Conservation (phyloP, 1,140 invertebrate species). For the Mamestra configurata region DNA sequence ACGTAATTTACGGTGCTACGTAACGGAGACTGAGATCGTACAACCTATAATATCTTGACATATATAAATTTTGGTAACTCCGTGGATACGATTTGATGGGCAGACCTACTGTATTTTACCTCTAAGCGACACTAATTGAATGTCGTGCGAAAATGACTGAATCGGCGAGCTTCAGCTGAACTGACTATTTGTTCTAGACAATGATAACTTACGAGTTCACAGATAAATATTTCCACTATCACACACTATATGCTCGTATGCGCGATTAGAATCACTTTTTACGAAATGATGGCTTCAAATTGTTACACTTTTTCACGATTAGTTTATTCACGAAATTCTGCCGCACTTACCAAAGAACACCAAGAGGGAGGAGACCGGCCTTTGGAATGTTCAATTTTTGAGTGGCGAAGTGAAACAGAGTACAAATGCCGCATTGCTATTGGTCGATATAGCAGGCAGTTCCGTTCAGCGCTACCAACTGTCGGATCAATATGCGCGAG, state of each 20-base stretch:
- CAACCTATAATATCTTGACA: conserved; percentile 61
- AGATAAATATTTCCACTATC: conserved; percentile 85
- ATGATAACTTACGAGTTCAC: conserved; percentile 79
- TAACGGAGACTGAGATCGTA: conserved; percentile 68
- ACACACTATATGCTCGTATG: conserved; percentile 72
- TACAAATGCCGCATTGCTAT: conserved; percentile 76
- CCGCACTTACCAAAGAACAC: conserved; percentile 90
- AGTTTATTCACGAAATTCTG: conserved; percentile 78
- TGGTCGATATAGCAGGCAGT: conserved; percentile 76
- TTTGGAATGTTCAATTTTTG: conserved; percentile 90
- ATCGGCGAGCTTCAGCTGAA: conserved; percentile 64
- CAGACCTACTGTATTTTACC: conserved; percentile 58
- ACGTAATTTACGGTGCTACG: conserved; percentile 84
- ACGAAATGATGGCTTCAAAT: conserved; percentile 73
- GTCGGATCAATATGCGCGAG: conserved; percentile 76
- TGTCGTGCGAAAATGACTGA: conserved; percentile 82
- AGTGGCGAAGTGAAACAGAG: conserved; percentile 87
- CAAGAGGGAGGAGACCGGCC: conserved; percentile 89
- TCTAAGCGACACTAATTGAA: conserved; percentile 58
- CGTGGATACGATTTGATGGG: conserved; percentile 49
- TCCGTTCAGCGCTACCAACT: conserved; percentile 81
- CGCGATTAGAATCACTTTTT: conserved; percentile 74
- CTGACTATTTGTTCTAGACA: conserved; percentile 55
- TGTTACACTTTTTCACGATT: conserved; percentile 86
- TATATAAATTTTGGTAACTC: conserved; percentile 61